Evolutionary conservation across 2,113 vertebrate genomes (phyloP).

Genomic region (Osmerus eperlanus): DNA sequence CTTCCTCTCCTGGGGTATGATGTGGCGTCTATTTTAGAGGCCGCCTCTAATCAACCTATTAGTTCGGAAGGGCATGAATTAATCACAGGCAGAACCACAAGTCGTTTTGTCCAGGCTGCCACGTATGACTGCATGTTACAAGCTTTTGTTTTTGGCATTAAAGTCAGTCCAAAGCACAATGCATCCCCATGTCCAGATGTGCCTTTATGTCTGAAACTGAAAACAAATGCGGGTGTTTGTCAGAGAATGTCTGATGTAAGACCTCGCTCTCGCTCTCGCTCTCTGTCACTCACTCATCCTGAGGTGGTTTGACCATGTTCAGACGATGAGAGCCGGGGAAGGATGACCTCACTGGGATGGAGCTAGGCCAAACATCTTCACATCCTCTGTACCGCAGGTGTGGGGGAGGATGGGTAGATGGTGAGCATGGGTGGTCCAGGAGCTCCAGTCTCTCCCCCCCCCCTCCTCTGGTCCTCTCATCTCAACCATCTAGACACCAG

Average conservation of each 20-base stretch:
- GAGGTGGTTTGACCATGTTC: too few species aligned
- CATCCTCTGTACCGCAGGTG: too few species aligned
- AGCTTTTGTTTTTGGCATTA: constrained; percentile 30
- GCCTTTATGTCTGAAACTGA: constrained; percentile 20
- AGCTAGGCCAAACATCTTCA: too few species aligned
- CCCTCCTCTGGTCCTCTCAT: too few species aligned
- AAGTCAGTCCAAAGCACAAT: constrained; percentile 20
- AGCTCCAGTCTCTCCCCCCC: too few species aligned
- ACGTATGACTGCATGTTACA: constrained; percentile 25
- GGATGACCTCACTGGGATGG: not conserved
- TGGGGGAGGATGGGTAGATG: too few species aligned
- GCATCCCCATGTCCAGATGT: constrained; percentile 42
- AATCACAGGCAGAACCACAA: constrained; percentile 12
- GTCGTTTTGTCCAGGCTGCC: constrained; percentile 32
- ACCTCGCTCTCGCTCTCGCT: constrained; percentile 22
- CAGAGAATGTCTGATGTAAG: not conserved
- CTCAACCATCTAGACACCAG: too few species aligned
- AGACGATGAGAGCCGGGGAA: too few species aligned
- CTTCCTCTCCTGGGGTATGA: constrained; percentile 11
- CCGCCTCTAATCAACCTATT: constrained; percentile 43
- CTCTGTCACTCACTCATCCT: constrained; percentile 1
- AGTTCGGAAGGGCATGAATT: constrained; percentile 25
- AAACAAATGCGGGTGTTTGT: constrained; percentile 22
- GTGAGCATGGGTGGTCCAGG: too few species aligned
- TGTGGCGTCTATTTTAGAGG: constrained; percentile 29